Conservation (phyloP, 2,888 invertebrate genomes). For the Lordiphosa andalusiaca region DNA sequence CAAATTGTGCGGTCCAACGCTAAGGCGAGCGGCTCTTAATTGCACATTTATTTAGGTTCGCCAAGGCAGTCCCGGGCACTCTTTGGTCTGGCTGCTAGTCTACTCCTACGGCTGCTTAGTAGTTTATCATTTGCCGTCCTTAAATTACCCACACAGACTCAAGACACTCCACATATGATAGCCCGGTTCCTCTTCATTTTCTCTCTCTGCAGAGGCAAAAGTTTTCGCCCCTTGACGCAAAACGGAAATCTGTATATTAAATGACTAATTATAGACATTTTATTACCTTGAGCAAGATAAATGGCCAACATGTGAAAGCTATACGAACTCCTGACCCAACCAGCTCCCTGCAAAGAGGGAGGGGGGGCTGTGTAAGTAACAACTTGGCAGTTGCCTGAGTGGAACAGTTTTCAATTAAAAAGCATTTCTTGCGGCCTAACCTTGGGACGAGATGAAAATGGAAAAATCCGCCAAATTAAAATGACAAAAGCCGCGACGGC, state of each 20-base stretch:
- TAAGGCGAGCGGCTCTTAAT: constrained; percentile 77
- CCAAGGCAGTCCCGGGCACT: constrained; percentile 33
- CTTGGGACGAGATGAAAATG: constrained; percentile 61
- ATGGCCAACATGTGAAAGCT: constrained; percentile 55
- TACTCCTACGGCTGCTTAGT: constrained; percentile 61
- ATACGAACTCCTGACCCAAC: constrained; percentile 2
- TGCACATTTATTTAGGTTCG: constrained; percentile 78
- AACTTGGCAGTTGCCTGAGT: constrained; percentile 43
- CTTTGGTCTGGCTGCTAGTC: constrained; percentile 14
- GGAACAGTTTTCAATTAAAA: constrained; percentile 64
- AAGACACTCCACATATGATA: constrained; percentile 23
- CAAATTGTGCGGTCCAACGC: constrained; percentile 74
- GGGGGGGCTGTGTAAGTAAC: constrained; percentile 13
- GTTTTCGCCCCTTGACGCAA: constrained; percentile 76
- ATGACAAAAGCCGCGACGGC: constrained; percentile 67
- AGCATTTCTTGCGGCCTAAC: constrained; percentile 55
- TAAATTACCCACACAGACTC: constrained; percentile 56
- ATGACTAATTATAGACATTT: constrained; percentile 79
- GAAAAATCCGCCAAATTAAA: constrained; percentile 73
- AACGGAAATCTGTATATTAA: constrained; percentile 78
- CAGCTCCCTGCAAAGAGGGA: background rate
- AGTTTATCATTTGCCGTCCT: constrained; percentile 73
- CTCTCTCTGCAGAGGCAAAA: constrained; percentile 39
- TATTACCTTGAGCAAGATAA: constrained; percentile 77
- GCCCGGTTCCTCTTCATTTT: constrained; percentile 23